phyloP scores from a whole-genome alignment of 2,888 invertebrate species.

The Drosophila meridiana region DNA sequence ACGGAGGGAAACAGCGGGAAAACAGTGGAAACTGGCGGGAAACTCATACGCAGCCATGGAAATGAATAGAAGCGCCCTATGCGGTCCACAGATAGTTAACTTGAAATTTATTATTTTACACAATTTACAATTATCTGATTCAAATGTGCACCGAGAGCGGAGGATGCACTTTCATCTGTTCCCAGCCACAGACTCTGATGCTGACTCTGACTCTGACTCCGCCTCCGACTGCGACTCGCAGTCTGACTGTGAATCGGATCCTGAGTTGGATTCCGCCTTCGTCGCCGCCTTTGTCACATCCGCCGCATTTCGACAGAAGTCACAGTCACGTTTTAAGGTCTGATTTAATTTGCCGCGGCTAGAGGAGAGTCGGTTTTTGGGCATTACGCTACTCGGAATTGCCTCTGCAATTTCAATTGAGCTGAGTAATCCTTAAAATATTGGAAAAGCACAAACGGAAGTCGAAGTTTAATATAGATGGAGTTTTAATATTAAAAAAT shows the following conservation, averaged over 20 bases:
- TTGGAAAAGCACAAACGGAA: slow-evolving; percentile 1
- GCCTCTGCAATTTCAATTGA: slow-evolving; percentile 1
- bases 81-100: slow-evolving; percentile 78
- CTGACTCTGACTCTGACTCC: slow-evolving; percentile 2
- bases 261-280: slow-evolving; percentile 30
- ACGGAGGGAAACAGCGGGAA: slow-evolving; percentile 24
- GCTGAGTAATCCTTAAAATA: slow-evolving; percentile 26
- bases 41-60: slow-evolving; percentile 20
- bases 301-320: slow-evolving; percentile 50
- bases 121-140: slow-evolving; percentile 81
- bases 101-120: slow-evolving; percentile 81
- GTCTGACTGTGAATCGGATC: slow-evolving; percentile 15
- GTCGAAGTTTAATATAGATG: not conserved
- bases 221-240: slow-evolving; percentile 6
- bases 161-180: slow-evolving; percentile 59
- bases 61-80: slow-evolving; percentile 65
- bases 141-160: slow-evolving; percentile 63
- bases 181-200: slow-evolving; percentile 22
- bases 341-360: slow-evolving; percentile 63
- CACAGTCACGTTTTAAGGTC: slow-evolving; percentile 63
- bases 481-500: too few species aligned
- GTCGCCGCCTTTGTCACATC: slow-evolving; percentile 26
- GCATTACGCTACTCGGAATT: slow-evolving; percentile 6
- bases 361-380: slow-evolving; percentile 2
- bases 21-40: slow-evolving; percentile 12